Conservation (phyloP, 2,888 invertebrate genomes). For the Leptinotarsa juncta region DNA sequence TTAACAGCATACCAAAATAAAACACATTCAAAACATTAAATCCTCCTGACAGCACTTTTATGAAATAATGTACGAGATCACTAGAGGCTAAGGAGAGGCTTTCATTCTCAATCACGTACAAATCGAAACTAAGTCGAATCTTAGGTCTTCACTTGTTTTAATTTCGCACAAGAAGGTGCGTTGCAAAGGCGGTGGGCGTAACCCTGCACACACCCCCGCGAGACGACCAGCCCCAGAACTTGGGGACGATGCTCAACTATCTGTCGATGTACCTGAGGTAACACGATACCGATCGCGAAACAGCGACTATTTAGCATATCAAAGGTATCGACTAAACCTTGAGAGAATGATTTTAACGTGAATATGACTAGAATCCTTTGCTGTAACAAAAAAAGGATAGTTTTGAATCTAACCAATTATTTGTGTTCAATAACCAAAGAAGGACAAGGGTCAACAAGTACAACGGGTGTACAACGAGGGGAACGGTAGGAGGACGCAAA, state of each 20-base stretch:
- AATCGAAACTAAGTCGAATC: conserved; percentile 12
- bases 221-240: conserved; percentile 60
- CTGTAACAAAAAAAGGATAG: neutral
- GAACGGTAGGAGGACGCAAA: conserved; percentile 57
- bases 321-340: neutral
- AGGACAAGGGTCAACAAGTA: conserved; percentile 43
- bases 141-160: conserved; percentile 26
- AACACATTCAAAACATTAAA: too few relatives aligned
- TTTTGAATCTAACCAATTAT: neutral
- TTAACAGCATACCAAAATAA: too few relatives aligned
- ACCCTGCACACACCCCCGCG: conserved; percentile 63
- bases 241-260: conserved; percentile 33
- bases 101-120: neutral
- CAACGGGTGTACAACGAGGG: conserved; percentile 45
- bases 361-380: neutral
- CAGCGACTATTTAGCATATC: neutral
- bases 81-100: too few relatives aligned
- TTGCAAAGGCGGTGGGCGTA: conserved; percentile 63
- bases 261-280: conserved; percentile 27
- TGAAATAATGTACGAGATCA: too few relatives aligned
- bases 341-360: neutral
- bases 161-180: conserved; percentile 48
- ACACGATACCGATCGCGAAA: conserved; percentile 7
- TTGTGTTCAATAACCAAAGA: conserved; percentile 34
- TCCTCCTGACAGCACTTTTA: too few relatives aligned